Conservation (phyloP, 2,888 invertebrate genomes). For the Conchocele bisecta region DNA sequence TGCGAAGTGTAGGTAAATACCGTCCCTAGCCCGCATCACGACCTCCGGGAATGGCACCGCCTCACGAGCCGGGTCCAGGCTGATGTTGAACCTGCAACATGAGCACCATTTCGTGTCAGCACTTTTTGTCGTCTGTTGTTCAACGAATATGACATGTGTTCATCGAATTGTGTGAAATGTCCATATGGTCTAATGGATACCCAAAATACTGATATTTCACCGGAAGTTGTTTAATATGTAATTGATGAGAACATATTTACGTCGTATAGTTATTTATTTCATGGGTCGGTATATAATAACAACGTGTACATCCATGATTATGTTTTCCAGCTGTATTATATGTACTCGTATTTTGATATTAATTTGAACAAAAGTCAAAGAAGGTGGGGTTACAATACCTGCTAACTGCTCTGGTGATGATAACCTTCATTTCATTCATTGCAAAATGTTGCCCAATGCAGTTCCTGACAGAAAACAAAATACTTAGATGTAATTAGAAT, state of each 20-base stretch:
- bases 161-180: too few species aligned
- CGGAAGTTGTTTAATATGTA: too few species aligned
- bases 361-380: too few species aligned
- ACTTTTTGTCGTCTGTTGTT: too few species aligned
- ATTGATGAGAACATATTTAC: too few species aligned
- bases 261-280: too few species aligned
- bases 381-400: too few species aligned
- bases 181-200: too few species aligned
- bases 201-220: too few species aligned
- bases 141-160: too few species aligned
- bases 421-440: neutral
- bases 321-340: neutral
- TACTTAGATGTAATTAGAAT: neutral
- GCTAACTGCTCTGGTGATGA: neutral
- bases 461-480: neutral
- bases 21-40: neutral
- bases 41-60: neutral
- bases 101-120: too few species aligned
- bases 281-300: too few species aligned
- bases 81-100: neutral
- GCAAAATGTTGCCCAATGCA: neutral
- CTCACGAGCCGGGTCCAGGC: neutral
- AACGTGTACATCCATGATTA: neutral
- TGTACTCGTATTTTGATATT: neutral
- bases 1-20: neutral